Evolutionary conservation across 1,140 invertebrate species (phyloP), one percentile per base, ranked within the genome.

Genomic region (Macrobrachium rosenbergii): DNA sequence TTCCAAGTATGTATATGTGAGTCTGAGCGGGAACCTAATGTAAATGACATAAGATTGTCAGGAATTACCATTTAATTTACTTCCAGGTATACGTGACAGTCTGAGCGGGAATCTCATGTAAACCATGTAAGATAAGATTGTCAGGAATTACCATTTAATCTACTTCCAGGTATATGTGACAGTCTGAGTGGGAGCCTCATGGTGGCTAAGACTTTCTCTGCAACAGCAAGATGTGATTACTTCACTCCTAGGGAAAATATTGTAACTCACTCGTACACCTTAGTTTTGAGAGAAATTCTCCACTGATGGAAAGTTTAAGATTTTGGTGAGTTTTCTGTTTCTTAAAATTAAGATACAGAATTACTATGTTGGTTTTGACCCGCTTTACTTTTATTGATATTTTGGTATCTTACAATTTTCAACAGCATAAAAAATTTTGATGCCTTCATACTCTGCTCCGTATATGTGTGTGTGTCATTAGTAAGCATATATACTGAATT

Each of bases 201-300:
- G 84, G 59, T 86, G 2, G 84, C 84, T 52, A 69, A 67, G 45
- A 86, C 75, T 28, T 86, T 81, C 59, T 86, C 84, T 14, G 67
- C 16, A 17, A 67, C 76, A 7, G 84, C 77, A 16, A 21, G 67
- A 8, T 86, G 84, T 43, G 77, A 86, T 19, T 86, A 73, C 77
- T 86, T 43, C 84, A 86, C 77, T 52, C 84, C 84, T 7, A 59
- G 77, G 16, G 77, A 86, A 58, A 86, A 80, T 67, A 80, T 86
- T 19, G 84, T 86, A 19, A 86, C 84, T n/a, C 84, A 86, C 52
- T 80, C 84, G 0, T 86, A 86, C 63, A 81, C 84, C 5, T 62
- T 86, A 23, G 77, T 86, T 23, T 64, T 86, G 59, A 86, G 78
- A 80, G 73, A 59, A 63, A 37, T 23, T 86, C 84, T 17, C 45